Base-by-base conservation (phyloP, 2,113 vertebrate genomes). In the Fulmarus glacialis region DNA sequence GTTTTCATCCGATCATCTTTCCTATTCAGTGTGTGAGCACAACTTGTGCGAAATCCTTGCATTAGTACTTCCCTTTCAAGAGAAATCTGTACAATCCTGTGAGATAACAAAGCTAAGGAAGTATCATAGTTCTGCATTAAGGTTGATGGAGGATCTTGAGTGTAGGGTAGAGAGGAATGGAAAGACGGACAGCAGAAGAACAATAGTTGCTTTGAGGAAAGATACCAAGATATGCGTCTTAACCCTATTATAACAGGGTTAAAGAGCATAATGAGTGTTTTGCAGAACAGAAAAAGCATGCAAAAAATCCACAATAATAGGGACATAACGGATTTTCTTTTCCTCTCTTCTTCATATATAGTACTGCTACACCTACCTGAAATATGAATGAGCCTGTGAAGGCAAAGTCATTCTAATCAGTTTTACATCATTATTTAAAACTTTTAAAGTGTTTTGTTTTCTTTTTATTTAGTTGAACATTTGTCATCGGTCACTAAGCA, bases 221-320 rank as follows among this genome's bases (percentile, higher is more conserved):
- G 16, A 45, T 29, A 72, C 11, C 11, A 68, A 86, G 32, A 27
- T 50, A 30, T 9, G 8, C 2, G 2, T 40, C 19, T 48, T 66
- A 78, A 58, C 7, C 12, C 15, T 43, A 5, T 16, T 55, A 21
- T 48, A 62, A n/a, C 20, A 42, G 24, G 5, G 15, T 83, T 73
- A 23, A 74, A 81, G 17, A 66, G 2, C 27, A n/a, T 59, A 58
- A 30, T 62, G 17, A 43, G 15, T 60, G 48, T 82, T 77, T 60
- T 82, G 34, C 45, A 77, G 24, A 73, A 72, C 11, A 84, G 9
- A 71, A 81, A 60, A 75, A 36, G 1, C 12, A 9, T 42, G 6
- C 5, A 79, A 48, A 16, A 7, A 1, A 0, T 7, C 3, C 10
- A 6, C 12, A 34, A 19, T 47, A 67, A 56, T 11, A 60, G 12